Evolutionary conservation across 1,140 invertebrate genomes (phyloP).

Genomic region (Oryzaephilus surinamensis): DNA sequence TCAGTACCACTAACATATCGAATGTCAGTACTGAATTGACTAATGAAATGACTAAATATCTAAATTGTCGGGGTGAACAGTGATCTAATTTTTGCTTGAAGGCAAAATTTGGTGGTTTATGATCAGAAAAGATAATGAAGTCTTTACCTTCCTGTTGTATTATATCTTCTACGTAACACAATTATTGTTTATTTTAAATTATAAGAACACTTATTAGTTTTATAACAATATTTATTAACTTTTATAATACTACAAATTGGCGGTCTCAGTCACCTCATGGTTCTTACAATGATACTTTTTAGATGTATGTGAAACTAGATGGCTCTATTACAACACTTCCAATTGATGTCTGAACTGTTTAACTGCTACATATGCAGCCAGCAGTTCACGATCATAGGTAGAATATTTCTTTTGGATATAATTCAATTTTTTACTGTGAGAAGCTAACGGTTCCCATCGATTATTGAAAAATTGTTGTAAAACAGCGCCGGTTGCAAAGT

Average conservation of each 20-base stretch:
- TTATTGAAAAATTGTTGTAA: slow-evolving; percentile 11
- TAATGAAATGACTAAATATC: slow-evolving; percentile 31
- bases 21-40: slow-evolving; percentile 32
- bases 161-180: too few relatives aligned
- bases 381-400: slow-evolving; percentile 36
- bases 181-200: too few relatives aligned
- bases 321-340: too few relatives aligned
- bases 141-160: slow-evolving; percentile 20
- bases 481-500: slow-evolving; percentile 9
- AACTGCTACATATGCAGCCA: slow-evolving; percentile 34
- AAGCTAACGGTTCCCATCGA: slow-evolving; percentile 14
- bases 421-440: slow-evolving; percentile 22
- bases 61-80: slow-evolving; percentile 21
- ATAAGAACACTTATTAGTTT: too few relatives aligned
- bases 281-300: too few relatives aligned
- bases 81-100: slow-evolving; percentile 17
- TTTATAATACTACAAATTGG: too few relatives aligned
- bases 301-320: too few relatives aligned
- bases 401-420: slow-evolving; percentile 29
- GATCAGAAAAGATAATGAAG: slow-evolving; percentile 29
- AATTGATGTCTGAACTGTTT: slow-evolving; percentile 19
- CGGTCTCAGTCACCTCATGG: too few relatives aligned
- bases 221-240: too few relatives aligned
- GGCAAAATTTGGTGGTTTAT: slow-evolving; percentile 29
- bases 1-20: slow-evolving; percentile 26